Percentiles rank a stretch among this genome's conserved stretches.
These are phyloP conservation scores for Drepana falcataria DNA, from an alignment of 2,888 invertebrate species.

Conservation along the genomic window DNA sequence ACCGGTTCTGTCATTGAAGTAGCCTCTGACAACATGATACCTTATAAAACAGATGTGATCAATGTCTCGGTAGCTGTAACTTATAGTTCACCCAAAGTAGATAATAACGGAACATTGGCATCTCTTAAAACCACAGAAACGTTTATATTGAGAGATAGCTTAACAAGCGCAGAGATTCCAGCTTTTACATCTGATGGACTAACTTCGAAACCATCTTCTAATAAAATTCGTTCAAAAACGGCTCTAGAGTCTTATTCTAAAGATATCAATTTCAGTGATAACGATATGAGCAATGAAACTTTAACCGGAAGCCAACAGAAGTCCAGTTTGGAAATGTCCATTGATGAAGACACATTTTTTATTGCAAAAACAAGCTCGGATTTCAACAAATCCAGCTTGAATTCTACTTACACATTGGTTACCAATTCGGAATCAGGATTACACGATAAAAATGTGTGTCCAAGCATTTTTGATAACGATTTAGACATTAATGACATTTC, in stretches of 20 bases:
- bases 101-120: conserved; percentile 8
- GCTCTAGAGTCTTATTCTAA: conserved; percentile 1
- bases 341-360: conserved; percentile 27
- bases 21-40: conserved; percentile 11
- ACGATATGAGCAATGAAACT: conserved; percentile 25
- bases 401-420: conserved; percentile 23
- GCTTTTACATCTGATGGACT: conserved; percentile 9
- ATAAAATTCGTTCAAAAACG: conserved; percentile 5
- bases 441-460: background rate
- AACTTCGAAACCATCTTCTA: conserved; percentile 18
- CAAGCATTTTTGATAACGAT: conserved; percentile 4
- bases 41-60: conserved; percentile 38
- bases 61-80: conserved; percentile 46
- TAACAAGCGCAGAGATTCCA: conserved; percentile 27
- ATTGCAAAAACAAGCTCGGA: conserved; percentile 36
- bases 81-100: conserved; percentile 19
- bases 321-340: conserved; percentile 12
- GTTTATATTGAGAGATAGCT: conserved; percentile 12
- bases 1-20: conserved; percentile 20
- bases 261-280: conserved; percentile 10
- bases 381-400: conserved; percentile 22
- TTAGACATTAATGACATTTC: conserved; percentile 4
- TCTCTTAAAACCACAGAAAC: conserved; percentile 12
- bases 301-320: conserved; percentile 16
- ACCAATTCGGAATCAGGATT: background rate